Percentiles rank a stretch among this genome's conserved stretches.
Evolutionary conservation across 2,113 vertebrate genomes (phyloP).

Genomic region (Manacus vitellinus): DNA sequence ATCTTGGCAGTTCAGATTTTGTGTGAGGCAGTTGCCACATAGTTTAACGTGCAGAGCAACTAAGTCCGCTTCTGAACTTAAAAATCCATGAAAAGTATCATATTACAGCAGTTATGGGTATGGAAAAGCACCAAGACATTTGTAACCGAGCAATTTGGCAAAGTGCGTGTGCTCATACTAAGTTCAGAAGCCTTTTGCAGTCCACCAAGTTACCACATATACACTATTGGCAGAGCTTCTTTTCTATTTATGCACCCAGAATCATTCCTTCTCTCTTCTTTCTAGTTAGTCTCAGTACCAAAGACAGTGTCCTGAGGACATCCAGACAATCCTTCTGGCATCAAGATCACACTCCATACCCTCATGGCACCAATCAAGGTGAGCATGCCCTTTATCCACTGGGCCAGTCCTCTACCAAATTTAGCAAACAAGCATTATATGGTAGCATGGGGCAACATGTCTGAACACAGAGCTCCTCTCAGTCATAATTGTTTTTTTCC

Average conservation of each 20-base stretch:
- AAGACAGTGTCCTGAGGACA: neutral
- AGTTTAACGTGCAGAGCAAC: neutral
- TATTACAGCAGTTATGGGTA: neutral
- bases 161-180: fast-evolving
- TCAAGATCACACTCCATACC: neutral
- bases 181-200: neutral
- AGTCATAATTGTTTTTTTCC: fast-evolving
- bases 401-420: neutral
- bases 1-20: neutral
- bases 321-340: neutral
- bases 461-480: neutral
- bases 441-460: fast-evolving
- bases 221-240: neutral
- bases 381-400: neutral
- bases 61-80: neutral
- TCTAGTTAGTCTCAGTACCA: neutral
- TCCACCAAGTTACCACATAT: neutral
- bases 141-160: neutral
- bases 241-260: neutral
- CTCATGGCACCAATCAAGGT: neutral
- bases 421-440: neutral
- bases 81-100: neutral
- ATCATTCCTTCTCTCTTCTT: neutral
- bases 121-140: neutral
- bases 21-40: neutral